Percentiles rank a stretch among this genome's conserved stretches.
Evolutionary conservation across 2,888 invertebrate species (phyloP).

Genomic region (Scaeva pyrastri): DNA sequence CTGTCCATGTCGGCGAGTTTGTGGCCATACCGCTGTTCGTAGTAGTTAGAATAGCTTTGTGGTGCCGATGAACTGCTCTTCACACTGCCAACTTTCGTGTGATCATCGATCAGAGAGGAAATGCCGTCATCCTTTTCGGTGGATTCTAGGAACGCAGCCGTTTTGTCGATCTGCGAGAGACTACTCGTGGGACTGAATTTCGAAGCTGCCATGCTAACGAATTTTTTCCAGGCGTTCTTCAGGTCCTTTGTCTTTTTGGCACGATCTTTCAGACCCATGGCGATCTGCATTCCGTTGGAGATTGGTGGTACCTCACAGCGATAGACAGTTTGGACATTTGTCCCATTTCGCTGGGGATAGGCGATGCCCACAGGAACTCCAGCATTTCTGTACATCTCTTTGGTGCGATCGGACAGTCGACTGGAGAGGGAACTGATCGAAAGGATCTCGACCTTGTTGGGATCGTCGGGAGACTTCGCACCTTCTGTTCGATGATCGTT

Average conservation of each 20-base stretch:
- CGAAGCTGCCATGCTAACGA: constrained; percentile 83
- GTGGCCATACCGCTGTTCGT: constrained; percentile 81
- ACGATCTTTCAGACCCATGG: constrained; percentile 83
- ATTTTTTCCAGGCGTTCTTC: constrained; percentile 84
- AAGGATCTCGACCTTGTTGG: constrained; percentile 81
- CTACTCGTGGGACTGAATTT: constrained; percentile 83
- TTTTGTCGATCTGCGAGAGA: constrained; percentile 79
- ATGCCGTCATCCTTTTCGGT: constrained; percentile 82
- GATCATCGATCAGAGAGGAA: constrained; percentile 82
- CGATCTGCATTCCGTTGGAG: constrained; percentile 84
- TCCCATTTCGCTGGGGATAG: constrained; percentile 81
- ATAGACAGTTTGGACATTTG: constrained; percentile 82
- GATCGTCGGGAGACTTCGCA: constrained; percentile 77
- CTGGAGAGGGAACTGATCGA: constrained; percentile 82
- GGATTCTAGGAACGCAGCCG: constrained; percentile 79
- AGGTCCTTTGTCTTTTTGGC: constrained; percentile 84
- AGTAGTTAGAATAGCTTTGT: constrained; percentile 80
- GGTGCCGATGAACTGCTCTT: constrained; percentile 80
- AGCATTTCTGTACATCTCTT: constrained; percentile 82
- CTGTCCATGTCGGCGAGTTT: constrained; percentile 88
- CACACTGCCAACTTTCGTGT: constrained; percentile 78
- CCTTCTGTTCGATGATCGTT: constrained; percentile 44
- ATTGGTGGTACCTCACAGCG: constrained; percentile 83
- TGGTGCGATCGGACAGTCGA: constrained; percentile 82
- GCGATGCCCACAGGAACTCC: constrained; percentile 83